Percentiles rank a stretch among this genome's conserved stretches.
phyloP scores from a whole-genome alignment of 2,797 vertebrate species.

The Tragopan temminckii region DNA sequence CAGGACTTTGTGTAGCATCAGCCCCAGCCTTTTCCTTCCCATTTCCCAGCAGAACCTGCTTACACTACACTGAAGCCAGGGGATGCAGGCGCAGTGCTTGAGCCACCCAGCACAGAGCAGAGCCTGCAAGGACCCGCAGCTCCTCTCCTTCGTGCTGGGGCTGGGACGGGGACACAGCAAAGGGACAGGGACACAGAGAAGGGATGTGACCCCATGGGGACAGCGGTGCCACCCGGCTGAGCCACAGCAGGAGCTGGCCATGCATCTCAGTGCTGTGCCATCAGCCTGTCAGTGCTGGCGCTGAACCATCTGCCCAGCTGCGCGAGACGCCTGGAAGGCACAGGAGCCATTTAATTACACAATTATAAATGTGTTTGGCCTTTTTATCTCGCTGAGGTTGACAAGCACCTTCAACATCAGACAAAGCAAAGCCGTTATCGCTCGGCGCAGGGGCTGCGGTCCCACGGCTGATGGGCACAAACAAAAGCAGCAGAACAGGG shows the following conservation, averaged over 20 bases:
- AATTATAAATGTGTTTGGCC: slow-evolving; percentile 49
- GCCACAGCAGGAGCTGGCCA: background rate
- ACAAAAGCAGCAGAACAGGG: background rate
- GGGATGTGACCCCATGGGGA: background rate
- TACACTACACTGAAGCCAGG: background rate
- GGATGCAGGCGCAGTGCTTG: no score
- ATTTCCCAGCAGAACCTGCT: background rate
- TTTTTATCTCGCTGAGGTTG: slow-evolving; percentile 57
- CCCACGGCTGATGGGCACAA: background rate
- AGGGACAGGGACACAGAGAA: background rate
- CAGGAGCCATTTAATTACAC: slow-evolving; percentile 52
- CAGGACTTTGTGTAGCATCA: background rate
- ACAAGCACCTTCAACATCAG: slow-evolving; percentile 46
- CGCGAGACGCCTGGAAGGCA: slow-evolving; percentile 24
- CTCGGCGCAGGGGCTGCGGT: background rate
- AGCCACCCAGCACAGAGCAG: background rate
- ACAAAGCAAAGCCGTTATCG: slow-evolving; percentile 57
- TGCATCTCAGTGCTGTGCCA: background rate
- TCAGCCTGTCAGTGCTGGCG: background rate
- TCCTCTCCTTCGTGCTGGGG: background rate
- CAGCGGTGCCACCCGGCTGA: background rate
- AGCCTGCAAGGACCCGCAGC: background rate
- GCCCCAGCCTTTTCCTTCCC: background rate
- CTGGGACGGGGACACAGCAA: background rate
- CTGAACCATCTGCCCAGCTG: background rate